Evolutionary conservation across 2,113 vertebrate species (phyloP).

Genomic region (Suricata suricatta): DNA sequence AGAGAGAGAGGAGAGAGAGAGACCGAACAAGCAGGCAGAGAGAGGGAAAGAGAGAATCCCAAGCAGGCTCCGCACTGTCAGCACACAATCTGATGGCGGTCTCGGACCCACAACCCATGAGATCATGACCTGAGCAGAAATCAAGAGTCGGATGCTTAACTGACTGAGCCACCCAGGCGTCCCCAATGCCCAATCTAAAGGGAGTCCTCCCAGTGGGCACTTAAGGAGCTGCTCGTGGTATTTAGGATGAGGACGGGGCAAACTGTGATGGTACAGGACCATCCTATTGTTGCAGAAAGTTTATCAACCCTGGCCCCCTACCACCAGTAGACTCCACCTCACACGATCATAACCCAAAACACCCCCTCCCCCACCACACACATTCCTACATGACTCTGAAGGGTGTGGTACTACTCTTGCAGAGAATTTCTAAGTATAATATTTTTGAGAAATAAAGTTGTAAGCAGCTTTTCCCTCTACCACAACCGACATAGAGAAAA

Average conservation of each 20-base stretch:
- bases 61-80: too few species aligned
- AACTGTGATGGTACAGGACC: background rate
- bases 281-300: background rate
- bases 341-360: background rate
- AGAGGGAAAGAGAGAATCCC: too few species aligned
- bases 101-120: too few species aligned
- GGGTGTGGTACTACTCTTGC: too few species aligned
- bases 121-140: too few species aligned
- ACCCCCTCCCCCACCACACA: background rate
- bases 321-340: background rate
- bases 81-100: too few species aligned
- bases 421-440: background rate
- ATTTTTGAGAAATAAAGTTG: background rate
- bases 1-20: too few species aligned
- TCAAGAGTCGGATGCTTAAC: too few species aligned
- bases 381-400: background rate
- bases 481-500: background rate
- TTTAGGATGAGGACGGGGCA: background rate
- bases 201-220: fast-evolving
- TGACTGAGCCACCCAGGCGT: too few species aligned
- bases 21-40: too few species aligned
- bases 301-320: background rate
- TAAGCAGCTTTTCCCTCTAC: background rate
- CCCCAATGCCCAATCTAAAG: background rate
- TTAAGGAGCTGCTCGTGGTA: background rate